Conservation (phyloP, 2,113 vertebrate species). For the Pandion haliaetus region DNA sequence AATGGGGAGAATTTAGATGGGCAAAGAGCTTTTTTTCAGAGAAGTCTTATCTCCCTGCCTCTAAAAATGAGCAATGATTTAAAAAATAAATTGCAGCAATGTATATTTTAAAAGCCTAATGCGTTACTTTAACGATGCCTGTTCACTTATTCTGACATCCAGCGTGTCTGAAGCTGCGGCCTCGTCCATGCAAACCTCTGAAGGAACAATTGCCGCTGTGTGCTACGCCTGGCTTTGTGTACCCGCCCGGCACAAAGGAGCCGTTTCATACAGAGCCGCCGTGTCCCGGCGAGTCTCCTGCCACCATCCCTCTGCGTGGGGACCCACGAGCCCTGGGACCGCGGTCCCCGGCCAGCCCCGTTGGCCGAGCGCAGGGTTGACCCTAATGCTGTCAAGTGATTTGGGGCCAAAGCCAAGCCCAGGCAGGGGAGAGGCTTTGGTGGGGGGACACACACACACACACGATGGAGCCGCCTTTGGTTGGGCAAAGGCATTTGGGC, state of each 20-base stretch:
- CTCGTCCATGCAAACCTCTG: neutral
- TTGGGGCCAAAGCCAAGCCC: neutral
- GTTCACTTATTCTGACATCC: neutral
- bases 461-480: neutral
- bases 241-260: neutral
- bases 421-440: fast-evolving
- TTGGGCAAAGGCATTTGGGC: neutral
- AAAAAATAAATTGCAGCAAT: neutral
- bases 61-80: neutral
- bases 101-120: neutral
- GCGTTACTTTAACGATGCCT: neutral
- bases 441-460: too few relatives aligned
- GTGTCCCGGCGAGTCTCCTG: neutral
- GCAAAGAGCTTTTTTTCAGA: neutral
- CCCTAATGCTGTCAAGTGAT: fast-evolving
- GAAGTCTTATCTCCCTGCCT: neutral
- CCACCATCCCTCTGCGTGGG: neutral
- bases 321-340: neutral
- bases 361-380: neutral
- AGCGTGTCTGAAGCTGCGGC: neutral
- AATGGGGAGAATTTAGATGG: slow-evolving; percentile 58
- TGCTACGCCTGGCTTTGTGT: neutral
- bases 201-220: neutral
- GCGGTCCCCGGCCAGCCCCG: neutral
- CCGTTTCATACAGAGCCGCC: neutral